phyloP scores from a whole-genome alignment of 2,888 invertebrate genomes.

The Prosapia bicincta region DNA sequence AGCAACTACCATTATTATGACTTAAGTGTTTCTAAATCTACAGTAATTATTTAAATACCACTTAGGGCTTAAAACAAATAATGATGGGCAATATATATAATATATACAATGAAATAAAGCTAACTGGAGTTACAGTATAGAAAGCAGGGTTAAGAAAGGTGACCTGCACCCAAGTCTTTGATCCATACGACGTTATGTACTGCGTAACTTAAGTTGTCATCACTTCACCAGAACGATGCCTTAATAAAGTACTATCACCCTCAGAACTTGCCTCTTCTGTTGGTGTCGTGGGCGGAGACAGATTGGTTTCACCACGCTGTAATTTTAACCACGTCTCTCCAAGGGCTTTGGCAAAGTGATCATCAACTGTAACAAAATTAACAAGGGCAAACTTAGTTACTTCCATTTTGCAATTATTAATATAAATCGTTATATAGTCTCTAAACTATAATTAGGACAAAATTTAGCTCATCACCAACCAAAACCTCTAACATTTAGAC shows the following conservation, averaged over 20 bases:
- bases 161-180: neutral
- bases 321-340: conserved; percentile 67
- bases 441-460: no score
- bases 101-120: neutral
- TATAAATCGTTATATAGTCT: no score
- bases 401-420: no score
- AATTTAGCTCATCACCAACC: no score
- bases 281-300: neutral
- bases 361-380: conserved; percentile 61
- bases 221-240: neutral
- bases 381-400: no score
- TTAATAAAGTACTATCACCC: neutral
- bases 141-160: neutral
- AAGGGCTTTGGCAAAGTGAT: conserved; percentile 88
- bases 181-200: neutral
- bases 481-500: no score
- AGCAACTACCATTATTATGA: neutral
- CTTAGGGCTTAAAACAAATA: neutral
- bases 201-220: neutral
- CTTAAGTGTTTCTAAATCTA: neutral
- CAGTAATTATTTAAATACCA: neutral
- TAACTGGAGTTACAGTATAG: neutral
- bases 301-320: conserved; percentile 35
- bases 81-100: neutral
- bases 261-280: neutral